Evolutionary conservation across 2,888 invertebrate species (phyloP).

Genomic region (Scaptomyza polygonia): DNA sequence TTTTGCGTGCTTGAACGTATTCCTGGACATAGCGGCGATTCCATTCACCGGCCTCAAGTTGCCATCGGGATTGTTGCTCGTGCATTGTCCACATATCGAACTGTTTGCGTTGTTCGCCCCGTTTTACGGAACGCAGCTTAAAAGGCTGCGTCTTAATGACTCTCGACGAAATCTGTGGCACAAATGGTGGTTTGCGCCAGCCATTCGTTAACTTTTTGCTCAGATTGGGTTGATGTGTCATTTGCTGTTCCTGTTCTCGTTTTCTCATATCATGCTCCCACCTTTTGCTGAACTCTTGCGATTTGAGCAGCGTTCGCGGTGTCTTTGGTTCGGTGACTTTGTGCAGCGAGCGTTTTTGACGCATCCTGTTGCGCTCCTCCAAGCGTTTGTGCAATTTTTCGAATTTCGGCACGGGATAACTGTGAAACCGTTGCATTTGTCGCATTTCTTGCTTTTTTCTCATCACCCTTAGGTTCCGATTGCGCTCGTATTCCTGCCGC

Average conservation of each 20-base stretch:
- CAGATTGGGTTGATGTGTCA: neutral
- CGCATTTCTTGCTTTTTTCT: neutral
- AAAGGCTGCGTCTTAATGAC: slow-evolving; percentile 49
- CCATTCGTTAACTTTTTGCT: neutral
- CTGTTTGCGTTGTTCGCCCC: slow-evolving; percentile 36
- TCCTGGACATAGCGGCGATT: slow-evolving; percentile 20
- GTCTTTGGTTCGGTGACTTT: slow-evolving; percentile 47
- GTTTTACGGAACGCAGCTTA: slow-evolving; percentile 27
- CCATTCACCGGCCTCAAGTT: slow-evolving; percentile 5
- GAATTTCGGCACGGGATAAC: slow-evolving; percentile 56
- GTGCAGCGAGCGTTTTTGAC: slow-evolving; percentile 11
- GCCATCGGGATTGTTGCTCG: slow-evolving; percentile 20
- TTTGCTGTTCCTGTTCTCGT: neutral
- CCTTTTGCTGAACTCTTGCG: slow-evolving; percentile 32
- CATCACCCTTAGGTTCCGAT: slow-evolving; percentile 3
- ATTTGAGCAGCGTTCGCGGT: slow-evolving; percentile 44
- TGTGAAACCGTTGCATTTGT: slow-evolving; percentile 24
- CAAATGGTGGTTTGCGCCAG: slow-evolving; percentile 51
- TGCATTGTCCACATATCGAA: slow-evolving; percentile 34
- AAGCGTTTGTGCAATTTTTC: slow-evolving; percentile 31
- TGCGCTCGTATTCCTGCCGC: slow-evolving; percentile 35
- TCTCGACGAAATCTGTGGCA: slow-evolving; percentile 41
- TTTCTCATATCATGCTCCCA: neutral
- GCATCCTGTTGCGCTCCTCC: slow-evolving; percentile 20
- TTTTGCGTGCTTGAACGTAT: slow-evolving; percentile 24